Base-by-base conservation (phyloP, 2,888 invertebrate genomes). In the Xylocampa areola region DNA sequence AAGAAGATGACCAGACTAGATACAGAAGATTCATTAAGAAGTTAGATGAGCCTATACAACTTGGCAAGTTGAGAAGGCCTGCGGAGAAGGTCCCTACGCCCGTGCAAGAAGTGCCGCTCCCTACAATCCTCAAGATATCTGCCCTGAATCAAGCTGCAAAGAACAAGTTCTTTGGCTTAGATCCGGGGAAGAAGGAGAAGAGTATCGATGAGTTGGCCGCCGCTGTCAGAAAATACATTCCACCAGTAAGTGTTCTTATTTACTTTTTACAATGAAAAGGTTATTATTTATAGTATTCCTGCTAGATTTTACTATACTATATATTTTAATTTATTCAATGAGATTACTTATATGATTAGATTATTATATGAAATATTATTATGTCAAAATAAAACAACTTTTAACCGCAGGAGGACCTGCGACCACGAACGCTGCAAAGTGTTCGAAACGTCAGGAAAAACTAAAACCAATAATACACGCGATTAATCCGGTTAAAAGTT, bases 171-270 rank as follows among this genome's bases (percentile, higher is more conserved):
- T 93, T 93, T 48, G 94, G 93, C 0, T 53, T 92, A 10, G 92
- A 91, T 5, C 54, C 79, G 1, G 69, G 69, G 21, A 91, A 89
- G 79, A 90, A 88, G 50, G 92, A 90, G 68, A 91, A 86, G 66
- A 92, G 76, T 43, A 81, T 92, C 5, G 93, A 94, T 35, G 93
- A 93, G 62, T 63, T 92, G 43, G 79, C 91, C 0, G 93, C 93
- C 17, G 90, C 92, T 35, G 92, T 94, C 5, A 86, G 92, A 76
- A 93, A 89, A 73, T 94, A 89, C 79, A 91, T 93, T 80, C 91
- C 92, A 63, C 89, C 90, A 68, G 93, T 93, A 45, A 89, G 91
- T 82, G 1, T 36, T 50, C n/a, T n/a, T n/a, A n/a, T n/a, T n/a
- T n/a, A n/a, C n/a, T n/a, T n/a, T n/a, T n/a, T n/a, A n/a, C n/a